Base-by-base conservation (phyloP, 2,797 vertebrate genomes). In the Microhierax caerulescens region DNA sequence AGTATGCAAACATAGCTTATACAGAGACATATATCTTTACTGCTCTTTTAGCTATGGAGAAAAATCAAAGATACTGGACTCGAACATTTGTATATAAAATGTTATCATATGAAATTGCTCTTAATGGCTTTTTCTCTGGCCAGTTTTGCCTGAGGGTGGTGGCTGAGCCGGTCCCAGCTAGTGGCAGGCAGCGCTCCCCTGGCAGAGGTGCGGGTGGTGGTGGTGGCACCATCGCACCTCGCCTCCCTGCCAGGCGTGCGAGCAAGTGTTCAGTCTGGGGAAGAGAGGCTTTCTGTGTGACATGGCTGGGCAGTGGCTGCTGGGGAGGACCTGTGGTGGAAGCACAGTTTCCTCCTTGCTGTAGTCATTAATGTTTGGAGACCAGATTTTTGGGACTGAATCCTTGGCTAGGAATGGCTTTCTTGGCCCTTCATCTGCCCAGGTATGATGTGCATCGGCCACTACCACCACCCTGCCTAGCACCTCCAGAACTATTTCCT, bases 1-100 rank as follows among this genome's bases (percentile, higher is more conserved):
- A 68, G 60, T 95, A 43, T 89, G 92, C 84, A 95, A 96, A 94
- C 77, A 84, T 4, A 32, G n/a, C 68, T 86, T 74, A 48, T 37
- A 48, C 8, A 45, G 50, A 88, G 47, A 34, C 21, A 41, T 79
- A 13, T 28, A 56, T 81, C 64, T 87, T 70, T 76, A 64, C 70
- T 85, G 83, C 74, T 95, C 57, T 88, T 92, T 92, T 89, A 74
- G 72, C 60, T 63, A 0, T 2, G 7, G 21, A 41, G 19, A 37
- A 76, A 90, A 91, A 78, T 8, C 27, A 37, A 47, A 64, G 20
- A 56, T 60, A 45, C 48, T 9, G 60, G 70, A 45, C 64, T 47
- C 22, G 20, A n/a, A 47, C 13, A 17, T 65, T 75, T 67, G 51
- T 43, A 65, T 43, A 65, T 23, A 63, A 12, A 9, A 32, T 67